Evolutionary conservation across 2,797 vertebrate genomes (phyloP).

Genomic region (Parauchenoglanis punctatus): DNA sequence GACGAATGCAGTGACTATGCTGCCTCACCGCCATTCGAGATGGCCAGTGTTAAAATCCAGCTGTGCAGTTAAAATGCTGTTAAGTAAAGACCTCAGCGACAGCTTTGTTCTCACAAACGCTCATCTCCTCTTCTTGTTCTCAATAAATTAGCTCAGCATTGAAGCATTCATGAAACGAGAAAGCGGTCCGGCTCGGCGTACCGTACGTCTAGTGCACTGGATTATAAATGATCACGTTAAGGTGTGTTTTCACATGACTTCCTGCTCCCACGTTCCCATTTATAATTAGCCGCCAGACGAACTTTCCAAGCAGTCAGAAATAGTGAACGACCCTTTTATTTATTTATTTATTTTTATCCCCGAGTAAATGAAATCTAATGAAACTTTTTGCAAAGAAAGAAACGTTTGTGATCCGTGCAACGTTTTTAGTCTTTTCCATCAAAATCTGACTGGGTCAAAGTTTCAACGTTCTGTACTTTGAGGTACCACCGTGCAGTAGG

Average conservation of each 20-base stretch:
- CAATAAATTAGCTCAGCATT: conserved; percentile 32
- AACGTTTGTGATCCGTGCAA: background rate
- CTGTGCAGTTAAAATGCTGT: background rate
- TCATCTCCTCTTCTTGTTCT: conserved; percentile 24
- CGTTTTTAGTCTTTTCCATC: background rate
- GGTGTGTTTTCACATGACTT: background rate
- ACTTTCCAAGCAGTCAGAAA: background rate
- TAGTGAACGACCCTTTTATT: background rate
- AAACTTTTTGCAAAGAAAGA: background rate
- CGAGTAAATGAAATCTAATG: background rate
- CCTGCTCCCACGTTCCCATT: background rate
- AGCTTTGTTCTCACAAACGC: conserved; percentile 23
- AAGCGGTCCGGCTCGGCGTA: background rate
- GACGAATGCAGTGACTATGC: background rate
- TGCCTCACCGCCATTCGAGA: background rate
- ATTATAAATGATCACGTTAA: background rate
- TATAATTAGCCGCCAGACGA: background rate
- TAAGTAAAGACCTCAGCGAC: conserved; percentile 27
- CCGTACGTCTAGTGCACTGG: background rate
- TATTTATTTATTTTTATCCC: too few species aligned
- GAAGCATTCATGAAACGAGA: conserved; percentile 16
- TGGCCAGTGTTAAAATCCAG: conserved; percentile 49
- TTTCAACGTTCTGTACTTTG: background rate
- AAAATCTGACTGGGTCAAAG: background rate
- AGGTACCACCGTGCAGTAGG: background rate